A percentile compares a stretch with the other conserved stretches of the same genome.
phyloP scores from a whole-genome alignment of 2,797 vertebrate genomes.

The Hirundo rustica region DNA sequence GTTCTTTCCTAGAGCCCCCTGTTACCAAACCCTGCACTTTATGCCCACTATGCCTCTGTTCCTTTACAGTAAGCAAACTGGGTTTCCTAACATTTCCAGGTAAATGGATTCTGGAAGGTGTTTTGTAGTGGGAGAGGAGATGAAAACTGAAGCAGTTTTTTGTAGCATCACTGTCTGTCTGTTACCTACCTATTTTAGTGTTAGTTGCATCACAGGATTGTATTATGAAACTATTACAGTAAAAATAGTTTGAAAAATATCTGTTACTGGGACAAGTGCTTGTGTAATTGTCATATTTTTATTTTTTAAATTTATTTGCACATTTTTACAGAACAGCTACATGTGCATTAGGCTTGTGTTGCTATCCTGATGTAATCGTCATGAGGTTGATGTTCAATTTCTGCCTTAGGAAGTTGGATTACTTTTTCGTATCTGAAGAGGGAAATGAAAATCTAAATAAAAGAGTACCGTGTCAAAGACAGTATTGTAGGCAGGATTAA shows the following conservation, averaged over 20 bases:
- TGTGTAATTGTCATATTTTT: background rate
- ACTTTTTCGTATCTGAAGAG: background rate
- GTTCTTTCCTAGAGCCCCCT: background rate
- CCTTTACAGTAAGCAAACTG: background rate
- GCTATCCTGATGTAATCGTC: background rate
- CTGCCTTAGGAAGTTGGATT: background rate
- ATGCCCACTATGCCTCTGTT: background rate
- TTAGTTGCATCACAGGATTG: background rate
- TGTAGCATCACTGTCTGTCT: background rate
- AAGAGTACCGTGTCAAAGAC: background rate
- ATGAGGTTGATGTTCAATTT: background rate
- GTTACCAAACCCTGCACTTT: background rate
- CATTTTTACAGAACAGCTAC: background rate
- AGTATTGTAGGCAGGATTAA: background rate
- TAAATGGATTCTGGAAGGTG: background rate
- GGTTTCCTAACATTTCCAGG: background rate
- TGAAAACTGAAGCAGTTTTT: background rate
- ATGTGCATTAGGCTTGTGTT: background rate
- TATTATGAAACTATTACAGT: background rate
- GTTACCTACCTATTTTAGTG: background rate
- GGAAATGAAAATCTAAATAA: background rate
- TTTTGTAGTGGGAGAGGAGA: background rate
- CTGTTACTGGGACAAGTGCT: background rate
- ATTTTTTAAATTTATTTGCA: background rate
- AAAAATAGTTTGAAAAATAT: background rate